Base-by-base conservation (phyloP, 1,140 invertebrate species). In the Philotrypesis tridentata region DNA sequence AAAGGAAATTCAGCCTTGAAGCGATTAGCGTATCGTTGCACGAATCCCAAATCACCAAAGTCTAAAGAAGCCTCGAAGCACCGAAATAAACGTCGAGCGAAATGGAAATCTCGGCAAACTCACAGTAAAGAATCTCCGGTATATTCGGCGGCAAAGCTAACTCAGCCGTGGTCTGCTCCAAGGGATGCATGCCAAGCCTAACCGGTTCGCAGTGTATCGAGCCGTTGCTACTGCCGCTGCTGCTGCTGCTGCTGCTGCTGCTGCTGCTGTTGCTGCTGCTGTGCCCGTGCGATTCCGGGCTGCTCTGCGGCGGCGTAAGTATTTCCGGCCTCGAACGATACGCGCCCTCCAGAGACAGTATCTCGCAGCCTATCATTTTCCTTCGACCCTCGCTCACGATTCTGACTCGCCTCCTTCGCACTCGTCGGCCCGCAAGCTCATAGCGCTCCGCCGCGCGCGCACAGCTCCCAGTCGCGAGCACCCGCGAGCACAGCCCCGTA, bases 111-210 rank as follows among this genome's bases (percentile, higher is more conserved):
- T 9, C 4, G 21, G 8, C 7, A 1, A 43, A 94, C 94, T 93
- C 94, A 96, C 95, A 95, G 86, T 95, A 92, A 83, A 96, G 93
- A 89, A 95, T 94, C 88, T 96, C 94, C 2, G 95, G 95, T 79
- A 96, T 93, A 89, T 87, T 89, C 12, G 83, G 48, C 4, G 90
- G 88, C 23, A 92, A 81, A 17, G 85, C 87, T n/a, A 91, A 79
- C 25, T 90, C 88, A 9, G 86, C 75, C 17, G 87, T 85, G 0
- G 89, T 82, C 29, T 95, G 93, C 88, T 95, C 95, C 82, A 96
- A 90, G 86, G 94, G 94, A 61, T 91, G 88, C 87, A 89, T 89
- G 29, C 25, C 40, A 1, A 43, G 48, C 9, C 80, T 74, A 43
- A 37, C 70, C 25, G 61, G 31, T 17, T 25, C 27, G 61, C 61